phyloP scores from a whole-genome alignment of 2,113 vertebrate genomes.

The Melanerpes formicivorus region DNA sequence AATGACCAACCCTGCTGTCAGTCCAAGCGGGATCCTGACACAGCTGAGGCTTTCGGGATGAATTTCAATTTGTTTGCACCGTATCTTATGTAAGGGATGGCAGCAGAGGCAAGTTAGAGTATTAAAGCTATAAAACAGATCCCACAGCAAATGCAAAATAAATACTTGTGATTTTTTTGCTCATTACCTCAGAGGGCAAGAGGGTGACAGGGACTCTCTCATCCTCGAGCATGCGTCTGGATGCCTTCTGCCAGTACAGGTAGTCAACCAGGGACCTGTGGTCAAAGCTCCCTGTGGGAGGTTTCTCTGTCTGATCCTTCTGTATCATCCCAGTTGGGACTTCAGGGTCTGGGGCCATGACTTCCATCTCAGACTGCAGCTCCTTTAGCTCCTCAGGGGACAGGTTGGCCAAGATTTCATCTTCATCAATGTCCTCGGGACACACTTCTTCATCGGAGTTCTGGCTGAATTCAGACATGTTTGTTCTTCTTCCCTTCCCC shows the following conservation, averaged over 20 bases:
- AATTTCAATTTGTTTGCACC: background rate
- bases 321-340: conserved; percentile 94
- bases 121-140: background rate
- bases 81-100: rapidly evolving
- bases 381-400: conserved; percentile 92
- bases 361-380: conserved; percentile 94
- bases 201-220: conserved; percentile 89
- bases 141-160: background rate
- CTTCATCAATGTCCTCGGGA: conserved; percentile 87
- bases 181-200: conserved; percentile 84
- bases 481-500: background rate
- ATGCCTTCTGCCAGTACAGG: conserved; percentile 93
- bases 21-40: background rate
- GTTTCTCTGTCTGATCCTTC: conserved; percentile 91
- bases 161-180: conserved; percentile 31
- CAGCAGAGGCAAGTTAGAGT: background rate
- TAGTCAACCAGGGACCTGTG: conserved; percentile 93
- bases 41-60: conserved; percentile 9
- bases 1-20: background rate
- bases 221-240: conserved; percentile 91
- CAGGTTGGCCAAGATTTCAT: conserved; percentile 91
- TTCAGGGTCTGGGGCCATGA: conserved; percentile 90
- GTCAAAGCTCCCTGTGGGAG: conserved; percentile 89
- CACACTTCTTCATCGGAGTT: conserved; percentile 67
- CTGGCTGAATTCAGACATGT: conserved; percentile 74